Evolutionary conservation across 2,797 vertebrate genomes (phyloP), one percentile per base, ranked within the genome.

Genomic region (Holocentrus rufus): DNA sequence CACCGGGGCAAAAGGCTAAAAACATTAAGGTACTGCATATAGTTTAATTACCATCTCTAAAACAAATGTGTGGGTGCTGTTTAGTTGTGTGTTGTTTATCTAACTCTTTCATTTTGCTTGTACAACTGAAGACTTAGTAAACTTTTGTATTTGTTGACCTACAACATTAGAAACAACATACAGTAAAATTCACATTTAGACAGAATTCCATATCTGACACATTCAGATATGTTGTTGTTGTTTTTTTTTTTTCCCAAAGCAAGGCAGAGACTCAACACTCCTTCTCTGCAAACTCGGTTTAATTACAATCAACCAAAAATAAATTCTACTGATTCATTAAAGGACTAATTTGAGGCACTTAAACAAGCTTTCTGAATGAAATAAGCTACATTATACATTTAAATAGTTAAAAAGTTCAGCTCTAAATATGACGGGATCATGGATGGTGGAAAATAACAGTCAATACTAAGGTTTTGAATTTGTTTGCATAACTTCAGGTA

Each of bases 1-100:
- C 86, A 61, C 67, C 86, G 69, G 83, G 47, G 79, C 84, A 74
- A 17, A 91, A 56, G 23, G 17, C 72, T 50, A 90, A 91, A 88
- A 76, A 39, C 68, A 86, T 36, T 22, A 94, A 93, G 94, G 93
- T 94, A 92, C 5, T 68, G 74, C 46, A 5, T 39, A 55, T 10
- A 47, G 0, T 55, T 75, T 7, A 63, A 1, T 66, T 67, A 22
- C 1, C 31, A 54, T 52, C 5, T 8, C 22, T 74, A 39, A 20
- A 20, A 72, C n/a, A n/a, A 53, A 55, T 27, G 55, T 84, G 79
- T 69, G 69, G 39, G 55, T 80, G 74, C 31, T 72, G 49, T 59
- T 59, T 60, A 67, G 39, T 54, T 74, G 82, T 83, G 72, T 87
- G 80, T 63, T 78, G 72, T 89, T 78, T 39, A 27, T 52, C 61